Evolutionary conservation across 2,888 invertebrate species (phyloP).

Genomic region (Erebia palarica): DNA sequence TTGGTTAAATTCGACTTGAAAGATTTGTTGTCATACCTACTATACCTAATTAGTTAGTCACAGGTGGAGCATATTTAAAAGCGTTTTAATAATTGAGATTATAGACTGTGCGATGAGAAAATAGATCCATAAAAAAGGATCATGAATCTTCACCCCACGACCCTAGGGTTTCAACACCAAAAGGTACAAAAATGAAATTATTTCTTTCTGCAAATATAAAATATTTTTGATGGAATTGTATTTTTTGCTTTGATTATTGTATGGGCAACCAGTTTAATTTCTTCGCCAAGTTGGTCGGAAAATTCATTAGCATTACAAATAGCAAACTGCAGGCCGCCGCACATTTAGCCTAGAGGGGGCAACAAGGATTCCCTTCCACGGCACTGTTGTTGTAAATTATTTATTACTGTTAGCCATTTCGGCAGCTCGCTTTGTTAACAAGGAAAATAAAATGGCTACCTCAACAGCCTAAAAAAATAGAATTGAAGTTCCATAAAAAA

Average conservation of each 20-base stretch:
- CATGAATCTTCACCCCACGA: too few relatives aligned
- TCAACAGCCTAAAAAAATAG: background rate
- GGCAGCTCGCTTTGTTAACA: slow-evolving; percentile 17
- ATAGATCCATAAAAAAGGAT: too few relatives aligned
- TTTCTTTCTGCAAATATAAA: too few relatives aligned
- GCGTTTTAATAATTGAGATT: too few relatives aligned
- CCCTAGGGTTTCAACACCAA: too few relatives aligned
- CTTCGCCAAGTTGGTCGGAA: slow-evolving; percentile 17
- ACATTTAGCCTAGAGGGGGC: slow-evolving; percentile 21
- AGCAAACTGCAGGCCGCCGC: slow-evolving; percentile 17
- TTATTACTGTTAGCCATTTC: slow-evolving; percentile 22
- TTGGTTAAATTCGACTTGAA: too few relatives aligned
- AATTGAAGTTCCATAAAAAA: background rate
- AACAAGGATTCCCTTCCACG: slow-evolving; percentile 12
- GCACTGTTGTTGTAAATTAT: slow-evolving; percentile 23
- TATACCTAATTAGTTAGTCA: too few relatives aligned
- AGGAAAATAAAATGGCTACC: slow-evolving; percentile 5
- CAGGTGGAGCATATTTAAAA: too few relatives aligned
- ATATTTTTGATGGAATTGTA: background rate
- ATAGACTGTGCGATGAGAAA: too few relatives aligned
- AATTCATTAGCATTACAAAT: slow-evolving; percentile 28
- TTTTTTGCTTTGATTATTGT: slow-evolving; percentile 6
- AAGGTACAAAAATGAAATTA: too few relatives aligned
- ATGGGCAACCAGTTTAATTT: background rate
- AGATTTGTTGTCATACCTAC: too few relatives aligned